These are phyloP conservation scores for Archips xylosteana DNA, from an alignment of 2,888 invertebrate genomes.

Conservation along the genomic window DNA sequence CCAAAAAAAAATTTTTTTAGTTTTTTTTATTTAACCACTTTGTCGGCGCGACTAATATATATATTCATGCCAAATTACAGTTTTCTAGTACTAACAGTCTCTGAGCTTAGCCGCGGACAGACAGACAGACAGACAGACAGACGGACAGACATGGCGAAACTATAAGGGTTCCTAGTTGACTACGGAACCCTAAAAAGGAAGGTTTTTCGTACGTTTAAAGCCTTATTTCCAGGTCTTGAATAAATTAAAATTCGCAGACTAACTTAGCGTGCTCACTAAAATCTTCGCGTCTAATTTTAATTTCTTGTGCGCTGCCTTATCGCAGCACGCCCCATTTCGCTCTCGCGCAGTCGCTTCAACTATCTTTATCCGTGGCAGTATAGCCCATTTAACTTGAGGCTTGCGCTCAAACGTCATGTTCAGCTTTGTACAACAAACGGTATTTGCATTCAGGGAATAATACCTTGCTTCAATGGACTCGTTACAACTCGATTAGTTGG, in stretches of 20 bases:
- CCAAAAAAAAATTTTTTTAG: too few species aligned
- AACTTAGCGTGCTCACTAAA: neutral
- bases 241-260: neutral
- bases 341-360: conserved; percentile 38
- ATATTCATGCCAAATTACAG: too few species aligned
- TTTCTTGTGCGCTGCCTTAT: conserved; percentile 37
- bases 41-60: too few species aligned
- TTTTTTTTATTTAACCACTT: too few species aligned
- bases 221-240: neutral
- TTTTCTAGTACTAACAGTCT: too few species aligned
- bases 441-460: conserved; percentile 12
- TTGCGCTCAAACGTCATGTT: conserved; percentile 33
- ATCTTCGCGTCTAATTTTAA: conserved; percentile 7
- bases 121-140: too few species aligned
- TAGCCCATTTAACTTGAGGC: conserved; percentile 44
- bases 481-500: neutral
- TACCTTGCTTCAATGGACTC: neutral
- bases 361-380: conserved; percentile 42
- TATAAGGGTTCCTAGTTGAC: too few species aligned
- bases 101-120: too few species aligned
- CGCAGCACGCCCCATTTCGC: conserved; percentile 49
- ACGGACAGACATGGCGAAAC: too few species aligned
- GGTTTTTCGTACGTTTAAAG: too few species aligned
- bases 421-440: conserved; percentile 10
- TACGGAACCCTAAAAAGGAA: too few species aligned